These are phyloP conservation scores for Thamnophis sirtalis DNA, from an alignment of 2,113 vertebrate species.

Conservation along the genomic window DNA sequence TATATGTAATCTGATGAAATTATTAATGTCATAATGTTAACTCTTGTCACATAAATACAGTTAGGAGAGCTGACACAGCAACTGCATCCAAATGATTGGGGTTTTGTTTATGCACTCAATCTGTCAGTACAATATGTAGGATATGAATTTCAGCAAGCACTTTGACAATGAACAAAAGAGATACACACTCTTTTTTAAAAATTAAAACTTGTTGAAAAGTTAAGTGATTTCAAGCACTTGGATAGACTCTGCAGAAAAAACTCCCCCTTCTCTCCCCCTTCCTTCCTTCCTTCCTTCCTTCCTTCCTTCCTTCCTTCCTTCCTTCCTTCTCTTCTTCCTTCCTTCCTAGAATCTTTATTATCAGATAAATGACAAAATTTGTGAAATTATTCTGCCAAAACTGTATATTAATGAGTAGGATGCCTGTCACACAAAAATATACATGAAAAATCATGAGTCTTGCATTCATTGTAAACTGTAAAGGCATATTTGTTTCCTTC, in stretches of 20 bases:
- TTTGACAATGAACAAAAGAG: constrained; percentile 71
- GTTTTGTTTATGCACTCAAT: constrained; percentile 67
- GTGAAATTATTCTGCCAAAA: background rate
- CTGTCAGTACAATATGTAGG: constrained; percentile 63
- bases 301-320: background rate
- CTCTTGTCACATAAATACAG: constrained; percentile 73
- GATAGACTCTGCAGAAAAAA: constrained; percentile 52
- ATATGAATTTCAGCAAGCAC: constrained; percentile 66
- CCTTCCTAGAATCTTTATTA: constrained; percentile 24
- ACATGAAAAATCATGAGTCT: no score
- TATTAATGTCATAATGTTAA: constrained; percentile 74
- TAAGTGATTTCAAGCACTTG: constrained; percentile 64
- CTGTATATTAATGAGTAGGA: background rate
- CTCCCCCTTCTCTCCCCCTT: background rate
- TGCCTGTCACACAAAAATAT: background rate
- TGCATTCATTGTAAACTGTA: background rate
- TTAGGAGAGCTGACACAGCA: constrained; percentile 72
- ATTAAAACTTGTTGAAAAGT: constrained; percentile 75
- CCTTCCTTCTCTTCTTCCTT: background rate
- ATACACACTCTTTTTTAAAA: constrained; percentile 58
- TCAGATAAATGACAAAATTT: background rate
- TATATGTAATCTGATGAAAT: constrained; percentile 70
- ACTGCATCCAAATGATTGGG: constrained; percentile 65
- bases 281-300: background rate
- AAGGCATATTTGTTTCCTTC: background rate